phyloP scores from a whole-genome alignment of 37 sponge, comb jelly and placozoan genomes.

The Cladorhizidae sp. region DNA sequence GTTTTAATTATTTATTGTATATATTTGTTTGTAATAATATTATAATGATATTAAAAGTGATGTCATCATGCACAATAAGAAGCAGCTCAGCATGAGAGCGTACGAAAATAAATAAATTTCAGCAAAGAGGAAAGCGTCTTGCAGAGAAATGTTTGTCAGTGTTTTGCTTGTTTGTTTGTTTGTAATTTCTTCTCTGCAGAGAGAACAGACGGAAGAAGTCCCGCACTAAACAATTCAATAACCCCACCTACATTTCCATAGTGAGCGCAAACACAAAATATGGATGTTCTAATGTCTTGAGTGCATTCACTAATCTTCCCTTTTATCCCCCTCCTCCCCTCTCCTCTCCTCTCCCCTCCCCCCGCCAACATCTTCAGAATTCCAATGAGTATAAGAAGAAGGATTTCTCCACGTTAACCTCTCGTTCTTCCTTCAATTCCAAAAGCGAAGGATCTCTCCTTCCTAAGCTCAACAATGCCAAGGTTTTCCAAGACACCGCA shows the following conservation, averaged over 20 bases:
- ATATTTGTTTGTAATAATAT: too few species aligned
- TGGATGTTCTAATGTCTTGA: too few species aligned
- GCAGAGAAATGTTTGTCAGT: not conserved
- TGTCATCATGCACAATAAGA: too few species aligned
- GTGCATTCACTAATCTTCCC: not conserved
- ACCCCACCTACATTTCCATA: conserved; percentile 1
- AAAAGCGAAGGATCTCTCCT: not conserved
- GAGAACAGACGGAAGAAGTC: not conserved
- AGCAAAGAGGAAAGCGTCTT: not conserved
- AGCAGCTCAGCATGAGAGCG: too few species aligned
- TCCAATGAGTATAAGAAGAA: not conserved
- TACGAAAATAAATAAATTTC: too few species aligned
- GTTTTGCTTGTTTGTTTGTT: not conserved
- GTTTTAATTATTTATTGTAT: too few species aligned
- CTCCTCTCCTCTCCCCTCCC: not conserved
- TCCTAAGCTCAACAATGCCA: not conserved
- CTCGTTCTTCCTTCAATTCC: not conserved
- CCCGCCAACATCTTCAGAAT: not conserved
- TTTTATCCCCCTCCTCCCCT: conserved; percentile 5
- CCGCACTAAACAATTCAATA: not conserved
- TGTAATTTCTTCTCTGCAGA: not conserved
- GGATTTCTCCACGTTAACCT: not conserved
- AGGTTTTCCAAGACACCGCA: not conserved
- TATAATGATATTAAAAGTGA: too few species aligned
- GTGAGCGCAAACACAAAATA: not conserved